Evolutionary conservation across 2,888 invertebrate genomes (phyloP).

Genomic region (Acleris literana): DNA sequence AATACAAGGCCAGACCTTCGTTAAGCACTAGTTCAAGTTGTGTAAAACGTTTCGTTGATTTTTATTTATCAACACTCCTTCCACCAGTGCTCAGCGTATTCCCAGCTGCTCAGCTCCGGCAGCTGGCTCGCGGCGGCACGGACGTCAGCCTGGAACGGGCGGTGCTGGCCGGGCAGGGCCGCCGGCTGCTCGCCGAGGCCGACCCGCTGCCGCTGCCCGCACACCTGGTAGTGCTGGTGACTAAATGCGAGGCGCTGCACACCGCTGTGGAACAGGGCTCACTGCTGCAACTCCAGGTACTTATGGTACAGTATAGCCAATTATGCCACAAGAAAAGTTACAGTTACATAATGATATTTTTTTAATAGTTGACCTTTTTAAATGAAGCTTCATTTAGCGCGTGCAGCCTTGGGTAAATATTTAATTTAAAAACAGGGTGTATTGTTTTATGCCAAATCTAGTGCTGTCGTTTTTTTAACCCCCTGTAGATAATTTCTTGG

Average conservation of each 20-base stretch:
- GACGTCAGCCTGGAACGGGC: slow-evolving; percentile 74
- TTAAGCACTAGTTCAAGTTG: no score
- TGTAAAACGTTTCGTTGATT: no score
- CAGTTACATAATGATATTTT: no score
- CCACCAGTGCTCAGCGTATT: slow-evolving; percentile 62
- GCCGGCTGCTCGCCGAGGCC: slow-evolving; percentile 65
- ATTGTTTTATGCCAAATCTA: no score
- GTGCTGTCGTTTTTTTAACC: no score
- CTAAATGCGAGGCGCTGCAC: slow-evolving; percentile 90
- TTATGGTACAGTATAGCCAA: slow-evolving; percentile 52
- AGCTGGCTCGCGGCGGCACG: slow-evolving; percentile 68
- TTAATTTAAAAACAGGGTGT: no score
- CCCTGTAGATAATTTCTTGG: no score
- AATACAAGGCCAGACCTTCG: no score
- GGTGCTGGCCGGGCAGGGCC: slow-evolving; percentile 74
- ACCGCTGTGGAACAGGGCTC: slow-evolving; percentile 89
- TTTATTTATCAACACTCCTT: not conserved
- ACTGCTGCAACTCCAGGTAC: slow-evolving; percentile 85
- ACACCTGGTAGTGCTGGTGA: slow-evolving; percentile 85
- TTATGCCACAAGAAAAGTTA: not conserved
- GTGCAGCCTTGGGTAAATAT: no score
- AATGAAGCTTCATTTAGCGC: no score
- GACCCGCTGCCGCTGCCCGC: slow-evolving; percentile 60
- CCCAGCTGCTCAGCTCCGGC: slow-evolving; percentile 66
- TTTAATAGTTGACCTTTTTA: no score